These are phyloP conservation scores for Apolygus lucorum DNA, from an alignment of 1,140 invertebrate species.

Conservation along the genomic window DNA sequence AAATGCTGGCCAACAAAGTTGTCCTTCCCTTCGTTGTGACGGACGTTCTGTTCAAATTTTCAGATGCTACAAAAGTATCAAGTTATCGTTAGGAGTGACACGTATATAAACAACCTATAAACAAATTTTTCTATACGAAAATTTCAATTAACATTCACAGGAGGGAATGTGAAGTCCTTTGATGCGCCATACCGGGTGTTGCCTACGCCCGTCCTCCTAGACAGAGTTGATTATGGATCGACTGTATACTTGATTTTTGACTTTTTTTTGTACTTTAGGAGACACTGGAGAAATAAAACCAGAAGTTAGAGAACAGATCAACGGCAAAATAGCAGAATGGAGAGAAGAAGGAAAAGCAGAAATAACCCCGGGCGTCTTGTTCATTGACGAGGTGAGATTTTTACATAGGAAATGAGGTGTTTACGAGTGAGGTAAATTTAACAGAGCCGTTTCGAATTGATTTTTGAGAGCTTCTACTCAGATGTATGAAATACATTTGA, in stretches of 20 bases:
- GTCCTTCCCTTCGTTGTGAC: neutral
- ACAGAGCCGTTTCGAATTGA: too few relatives aligned
- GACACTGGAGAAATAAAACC: slow-evolving; percentile 98
- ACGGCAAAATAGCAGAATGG: slow-evolving; percentile 97
- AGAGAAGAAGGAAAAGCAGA: slow-evolving; percentile 98
- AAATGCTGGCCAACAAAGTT: too few relatives aligned
- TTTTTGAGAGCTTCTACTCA: too few relatives aligned
- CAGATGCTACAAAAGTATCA: neutral
- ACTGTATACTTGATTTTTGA: neutral
- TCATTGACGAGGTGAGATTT: slow-evolving; percentile 81
- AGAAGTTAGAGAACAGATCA: slow-evolving; percentile 97
- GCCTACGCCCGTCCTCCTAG: neutral
- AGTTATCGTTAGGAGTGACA: too few relatives aligned
- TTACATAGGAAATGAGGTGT: too few relatives aligned
- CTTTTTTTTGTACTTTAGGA: slow-evolving; percentile 46
- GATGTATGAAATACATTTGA: too few relatives aligned
- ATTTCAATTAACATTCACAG: too few relatives aligned
- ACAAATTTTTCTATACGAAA: too few relatives aligned
- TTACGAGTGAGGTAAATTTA: too few relatives aligned
- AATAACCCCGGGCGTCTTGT: slow-evolving; percentile 91
- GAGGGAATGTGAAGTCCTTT: neutral
- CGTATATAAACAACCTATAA: too few relatives aligned
- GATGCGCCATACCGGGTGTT: neutral
- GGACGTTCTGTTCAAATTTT: neutral
- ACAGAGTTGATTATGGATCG: too few relatives aligned